A percentile compares a stretch with the other conserved stretches of the same genome.
phyloP scores from a whole-genome alignment of 2,888 invertebrate species.

The Caenorhabditis wallacei region DNA sequence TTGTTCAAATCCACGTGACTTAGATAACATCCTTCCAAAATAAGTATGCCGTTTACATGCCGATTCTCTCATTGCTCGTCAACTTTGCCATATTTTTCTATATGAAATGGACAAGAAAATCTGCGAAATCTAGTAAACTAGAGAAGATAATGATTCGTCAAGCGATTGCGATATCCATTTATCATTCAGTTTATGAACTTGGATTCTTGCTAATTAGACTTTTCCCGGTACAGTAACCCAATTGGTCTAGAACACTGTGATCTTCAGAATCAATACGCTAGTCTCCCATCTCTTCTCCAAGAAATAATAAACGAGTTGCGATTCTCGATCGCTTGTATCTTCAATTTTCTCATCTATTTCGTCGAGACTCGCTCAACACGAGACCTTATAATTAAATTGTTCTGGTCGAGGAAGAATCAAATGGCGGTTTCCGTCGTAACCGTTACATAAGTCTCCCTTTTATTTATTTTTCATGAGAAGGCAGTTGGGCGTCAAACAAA shows the following conservation, averaged over 20 bases:
- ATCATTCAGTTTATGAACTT: neutral
- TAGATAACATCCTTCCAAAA: neutral
- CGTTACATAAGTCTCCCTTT: neutral
- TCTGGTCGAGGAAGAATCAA: neutral
- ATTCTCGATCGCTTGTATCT: constrained; percentile 8
- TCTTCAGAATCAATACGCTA: too few species aligned
- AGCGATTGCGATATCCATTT: neutral
- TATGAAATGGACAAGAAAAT: neutral
- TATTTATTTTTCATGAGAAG: too few species aligned
- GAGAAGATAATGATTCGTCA: neutral
- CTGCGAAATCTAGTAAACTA: neutral
- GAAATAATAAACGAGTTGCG: neutral
- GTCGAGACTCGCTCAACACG: constrained; percentile 6
- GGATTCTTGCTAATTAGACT: neutral
- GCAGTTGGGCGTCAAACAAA: neutral
- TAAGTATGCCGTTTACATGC: neutral
- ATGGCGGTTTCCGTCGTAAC: neutral
- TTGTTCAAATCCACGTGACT: neutral
- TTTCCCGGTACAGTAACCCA: too few species aligned
- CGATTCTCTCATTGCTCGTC: neutral
- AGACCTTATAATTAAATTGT: neutral
- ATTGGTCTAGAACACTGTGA: too few species aligned
- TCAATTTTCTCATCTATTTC: constrained; percentile 47
- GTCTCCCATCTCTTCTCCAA: neutral
- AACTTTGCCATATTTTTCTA: neutral